phyloP scores from a whole-genome alignment of 2,888 invertebrate species.

The Andrena marginata region DNA sequence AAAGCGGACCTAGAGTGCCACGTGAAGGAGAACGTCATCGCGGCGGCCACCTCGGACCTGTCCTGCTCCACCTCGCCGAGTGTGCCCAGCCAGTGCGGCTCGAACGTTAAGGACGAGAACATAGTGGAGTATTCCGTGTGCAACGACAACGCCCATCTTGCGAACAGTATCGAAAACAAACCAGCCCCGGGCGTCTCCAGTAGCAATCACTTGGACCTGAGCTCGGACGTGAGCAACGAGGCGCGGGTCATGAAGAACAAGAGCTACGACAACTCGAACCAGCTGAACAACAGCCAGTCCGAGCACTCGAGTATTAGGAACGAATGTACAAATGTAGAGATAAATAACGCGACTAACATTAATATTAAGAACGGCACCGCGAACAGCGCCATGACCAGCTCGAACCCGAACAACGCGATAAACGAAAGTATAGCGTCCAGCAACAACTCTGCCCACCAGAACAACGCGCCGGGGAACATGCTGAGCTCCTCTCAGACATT shows the following conservation, averaged over 20 bases:
- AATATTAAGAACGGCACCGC: slow-evolving; percentile 82
- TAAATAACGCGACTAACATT: slow-evolving; percentile 84
- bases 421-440: slow-evolving; percentile 84
- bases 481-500: slow-evolving; percentile 70
- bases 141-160: slow-evolving; percentile 71
- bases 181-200: slow-evolving; percentile 75
- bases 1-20: slow-evolving; percentile 91
- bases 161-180: slow-evolving; percentile 69
- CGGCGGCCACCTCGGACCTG: slow-evolving; percentile 73
- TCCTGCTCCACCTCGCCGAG: slow-evolving; percentile 72
- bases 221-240: slow-evolving; percentile 76
- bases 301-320: slow-evolving; percentile 72
- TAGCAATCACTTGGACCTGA: slow-evolving; percentile 77
- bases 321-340: slow-evolving; percentile 83
- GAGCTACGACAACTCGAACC: slow-evolving; percentile 60
- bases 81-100: slow-evolving; percentile 74
- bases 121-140: slow-evolving; percentile 69
- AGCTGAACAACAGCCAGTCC: slow-evolving; percentile 66
- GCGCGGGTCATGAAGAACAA: slow-evolving; percentile 43
- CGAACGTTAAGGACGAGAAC: slow-evolving; percentile 69
- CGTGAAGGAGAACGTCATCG: slow-evolving; percentile 87
- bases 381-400: slow-evolving; percentile 77
- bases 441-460: slow-evolving; percentile 72
- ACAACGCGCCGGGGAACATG: slow-evolving; percentile 67
- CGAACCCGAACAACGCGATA: slow-evolving; percentile 82